These are phyloP conservation scores for Nephrotoma flavescens DNA, from an alignment of 2,888 invertebrate genomes.

Conservation along the genomic window DNA sequence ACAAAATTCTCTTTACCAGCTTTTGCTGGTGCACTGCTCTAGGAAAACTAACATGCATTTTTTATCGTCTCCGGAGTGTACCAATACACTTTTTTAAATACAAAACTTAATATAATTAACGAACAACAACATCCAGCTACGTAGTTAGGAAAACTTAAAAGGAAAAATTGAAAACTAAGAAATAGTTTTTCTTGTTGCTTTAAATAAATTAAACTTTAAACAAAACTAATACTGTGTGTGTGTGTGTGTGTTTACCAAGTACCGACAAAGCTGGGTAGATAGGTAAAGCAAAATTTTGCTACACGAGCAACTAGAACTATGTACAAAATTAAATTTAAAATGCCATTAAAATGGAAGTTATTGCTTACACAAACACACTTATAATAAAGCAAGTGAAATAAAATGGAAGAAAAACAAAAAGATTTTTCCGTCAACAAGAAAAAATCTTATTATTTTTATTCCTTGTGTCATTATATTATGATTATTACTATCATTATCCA, in stretches of 20 bases:
- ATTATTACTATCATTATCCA: neutral
- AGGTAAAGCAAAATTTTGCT: neutral
- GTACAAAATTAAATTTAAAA: neutral
- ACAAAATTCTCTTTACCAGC: neutral
- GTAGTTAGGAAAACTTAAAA: neutral
- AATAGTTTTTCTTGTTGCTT: neutral
- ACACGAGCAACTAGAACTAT: neutral
- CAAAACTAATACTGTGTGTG: neutral
- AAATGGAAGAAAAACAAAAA: neutral
- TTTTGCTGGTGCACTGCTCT: neutral
- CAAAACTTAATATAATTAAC: neutral
- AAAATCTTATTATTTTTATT: neutral
- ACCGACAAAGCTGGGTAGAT: neutral
- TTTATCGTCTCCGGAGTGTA: neutral
- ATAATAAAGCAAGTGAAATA: neutral
- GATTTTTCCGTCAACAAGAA: neutral
- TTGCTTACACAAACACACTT: neutral
- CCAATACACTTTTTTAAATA: neutral
- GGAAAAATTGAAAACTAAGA: neutral
- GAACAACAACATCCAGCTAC: neutral
- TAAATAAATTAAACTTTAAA: neutral
- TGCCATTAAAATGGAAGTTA: neutral
- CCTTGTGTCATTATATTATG: neutral
- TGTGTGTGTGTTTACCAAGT: neutral
- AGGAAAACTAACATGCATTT: neutral